Conservation (phyloP, 2,888 invertebrate species). For the Troides helena region DNA sequence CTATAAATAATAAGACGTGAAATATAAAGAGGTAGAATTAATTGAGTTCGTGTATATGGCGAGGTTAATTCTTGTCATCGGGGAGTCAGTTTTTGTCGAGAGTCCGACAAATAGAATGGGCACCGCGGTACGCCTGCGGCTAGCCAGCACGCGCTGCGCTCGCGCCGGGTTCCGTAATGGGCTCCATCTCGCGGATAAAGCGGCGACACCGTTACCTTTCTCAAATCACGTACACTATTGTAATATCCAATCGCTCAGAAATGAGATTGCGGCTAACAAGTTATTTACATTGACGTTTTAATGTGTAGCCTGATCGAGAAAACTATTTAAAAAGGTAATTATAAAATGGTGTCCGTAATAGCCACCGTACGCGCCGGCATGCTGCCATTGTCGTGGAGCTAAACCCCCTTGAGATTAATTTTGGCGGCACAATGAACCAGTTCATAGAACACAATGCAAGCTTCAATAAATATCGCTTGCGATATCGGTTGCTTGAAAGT, state of each 20-base stretch:
- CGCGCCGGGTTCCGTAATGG: slow-evolving; percentile 55
- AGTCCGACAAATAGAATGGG: slow-evolving; percentile 14
- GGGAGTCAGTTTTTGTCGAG: slow-evolving; percentile 27
- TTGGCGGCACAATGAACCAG: slow-evolving; percentile 74
- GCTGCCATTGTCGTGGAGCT: slow-evolving; percentile 73
- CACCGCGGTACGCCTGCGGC: slow-evolving; percentile 14
- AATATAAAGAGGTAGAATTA: slow-evolving; percentile 25
- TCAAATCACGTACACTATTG: slow-evolving; percentile 81
- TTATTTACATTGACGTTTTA: slow-evolving; percentile 81
- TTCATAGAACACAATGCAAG: slow-evolving; percentile 70
- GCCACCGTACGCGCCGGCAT: slow-evolving; percentile 71
- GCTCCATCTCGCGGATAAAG: slow-evolving; percentile 77
- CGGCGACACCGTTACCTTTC: slow-evolving; percentile 79
- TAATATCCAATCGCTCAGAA: slow-evolving; percentile 80
- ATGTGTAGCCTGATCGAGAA: slow-evolving; percentile 73
- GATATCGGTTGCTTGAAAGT: slow-evolving; percentile 66
- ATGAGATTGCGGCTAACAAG: slow-evolving; percentile 81
- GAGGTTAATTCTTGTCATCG: slow-evolving; percentile 27
- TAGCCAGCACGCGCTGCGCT: slow-evolving; percentile 50
- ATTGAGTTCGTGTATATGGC: slow-evolving; percentile 25
- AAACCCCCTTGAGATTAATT: slow-evolving; percentile 76
- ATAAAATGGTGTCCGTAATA: slow-evolving; percentile 74
- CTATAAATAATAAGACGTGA: slow-evolving; percentile 15
- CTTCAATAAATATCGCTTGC: slow-evolving; percentile 70
- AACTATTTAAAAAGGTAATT: slow-evolving; percentile 80